Percentiles rank a stretch among this genome's conserved stretches.
These are phyloP conservation scores for Melikaiella ostensackeni DNA, from an alignment of 2,888 invertebrate species.

Conservation along the genomic window DNA sequence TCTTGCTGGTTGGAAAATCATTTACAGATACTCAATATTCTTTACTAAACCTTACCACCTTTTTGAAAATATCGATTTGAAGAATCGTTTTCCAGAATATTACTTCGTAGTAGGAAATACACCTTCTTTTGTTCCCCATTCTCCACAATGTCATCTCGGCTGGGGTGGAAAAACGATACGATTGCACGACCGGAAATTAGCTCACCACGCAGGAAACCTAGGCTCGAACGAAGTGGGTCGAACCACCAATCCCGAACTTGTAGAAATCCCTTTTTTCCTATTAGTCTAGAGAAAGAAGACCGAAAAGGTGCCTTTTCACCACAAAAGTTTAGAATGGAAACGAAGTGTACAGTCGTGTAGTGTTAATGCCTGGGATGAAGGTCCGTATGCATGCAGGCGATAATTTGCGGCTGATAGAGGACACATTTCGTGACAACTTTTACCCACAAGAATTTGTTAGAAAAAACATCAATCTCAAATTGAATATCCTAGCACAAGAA, in stretches of 20 bases:
- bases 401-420: too few species aligned
- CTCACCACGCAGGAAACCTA: neutral
- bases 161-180: neutral
- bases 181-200: constrained; percentile 31
- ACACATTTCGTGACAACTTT: too few species aligned
- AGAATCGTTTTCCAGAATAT: constrained; percentile 13
- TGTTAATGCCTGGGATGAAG: too few species aligned
- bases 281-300: too few species aligned
- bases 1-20: neutral
- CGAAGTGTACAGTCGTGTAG: too few species aligned
- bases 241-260: constrained; percentile 14
- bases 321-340: too few species aligned
- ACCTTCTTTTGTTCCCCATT: neutral
- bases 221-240: constrained; percentile 8
- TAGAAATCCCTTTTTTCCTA: neutral
- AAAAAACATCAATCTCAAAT: too few species aligned
- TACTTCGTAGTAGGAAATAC: neutral
- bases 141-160: neutral
- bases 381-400: too few species aligned
- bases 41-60: neutral
- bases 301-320: too few species aligned
- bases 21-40: neutral
- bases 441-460: too few species aligned
- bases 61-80: neutral
- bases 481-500: too few species aligned